Percentiles rank a stretch among this genome's conserved stretches.
These are phyloP conservation scores for Calidris pygmaea DNA, from an alignment of 2,113 vertebrate species.

Conservation along the genomic window DNA sequence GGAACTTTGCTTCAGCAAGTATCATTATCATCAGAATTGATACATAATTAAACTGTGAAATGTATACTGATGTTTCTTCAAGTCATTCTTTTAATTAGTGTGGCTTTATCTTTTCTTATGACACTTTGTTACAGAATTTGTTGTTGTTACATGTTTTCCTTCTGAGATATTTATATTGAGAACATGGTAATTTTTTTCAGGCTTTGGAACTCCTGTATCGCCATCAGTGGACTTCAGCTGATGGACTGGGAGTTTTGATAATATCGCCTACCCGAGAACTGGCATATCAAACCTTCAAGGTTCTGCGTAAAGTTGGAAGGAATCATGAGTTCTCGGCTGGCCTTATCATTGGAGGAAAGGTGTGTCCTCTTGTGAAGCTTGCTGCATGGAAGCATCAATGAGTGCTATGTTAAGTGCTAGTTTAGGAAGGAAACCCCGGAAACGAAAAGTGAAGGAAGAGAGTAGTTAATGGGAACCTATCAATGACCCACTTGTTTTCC, in stretches of 20 bases:
- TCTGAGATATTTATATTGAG: background rate
- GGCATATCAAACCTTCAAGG: slow-evolving; percentile 94
- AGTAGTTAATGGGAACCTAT: background rate
- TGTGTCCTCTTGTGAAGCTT: slow-evolving; percentile 24
- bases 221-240: slow-evolving; percentile 89
- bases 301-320: slow-evolving; percentile 90
- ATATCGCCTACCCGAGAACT: slow-evolving; percentile 95
- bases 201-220: slow-evolving; percentile 90
- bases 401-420: background rate
- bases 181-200: slow-evolving; percentile 49
- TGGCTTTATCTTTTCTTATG: background rate
- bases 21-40: background rate
- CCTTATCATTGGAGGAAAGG: slow-evolving; percentile 95
- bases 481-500: background rate
- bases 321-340: slow-evolving; percentile 98
- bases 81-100: background rate
- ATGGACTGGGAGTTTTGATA: slow-evolving; percentile 91
- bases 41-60: background rate
- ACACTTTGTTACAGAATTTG: background rate
- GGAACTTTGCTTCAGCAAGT: background rate
- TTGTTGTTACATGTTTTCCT: background rate
- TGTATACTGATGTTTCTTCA: background rate
- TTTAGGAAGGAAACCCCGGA: background rate
- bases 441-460: background rate
- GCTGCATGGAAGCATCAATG: background rate